These are phyloP conservation scores for Cryptoprocta ferox DNA, from an alignment of 2,797 vertebrate genomes.

Conservation along the genomic window DNA sequence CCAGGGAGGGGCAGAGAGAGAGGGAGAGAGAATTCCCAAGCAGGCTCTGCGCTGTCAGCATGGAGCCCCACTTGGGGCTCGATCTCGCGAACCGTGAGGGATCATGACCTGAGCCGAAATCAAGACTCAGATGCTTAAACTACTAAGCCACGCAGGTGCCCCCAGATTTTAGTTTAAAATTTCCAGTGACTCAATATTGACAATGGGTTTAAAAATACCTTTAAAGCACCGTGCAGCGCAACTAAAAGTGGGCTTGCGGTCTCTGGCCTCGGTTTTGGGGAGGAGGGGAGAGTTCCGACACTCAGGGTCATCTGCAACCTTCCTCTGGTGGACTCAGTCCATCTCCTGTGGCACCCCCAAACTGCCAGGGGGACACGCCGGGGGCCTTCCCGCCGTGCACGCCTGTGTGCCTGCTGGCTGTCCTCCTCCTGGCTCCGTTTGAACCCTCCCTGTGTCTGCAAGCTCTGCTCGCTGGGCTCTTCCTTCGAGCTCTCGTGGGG, in stretches of 20 bases:
- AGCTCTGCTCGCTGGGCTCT: neutral
- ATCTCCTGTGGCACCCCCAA: neutral
- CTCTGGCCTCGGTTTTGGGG: neutral
- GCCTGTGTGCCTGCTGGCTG: neutral
- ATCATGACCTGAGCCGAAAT: too few species aligned
- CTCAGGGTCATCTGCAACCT: neutral
- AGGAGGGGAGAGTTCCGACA: neutral
- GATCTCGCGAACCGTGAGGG: too few species aligned
- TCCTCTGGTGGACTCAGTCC: rapidly evolving
- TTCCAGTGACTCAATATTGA: neutral
- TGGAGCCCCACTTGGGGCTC: too few species aligned
- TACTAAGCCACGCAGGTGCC: too few species aligned
- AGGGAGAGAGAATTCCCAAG: too few species aligned
- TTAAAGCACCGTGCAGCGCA: neutral
- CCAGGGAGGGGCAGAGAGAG: too few species aligned
- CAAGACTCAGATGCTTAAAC: too few species aligned
- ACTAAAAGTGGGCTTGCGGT: neutral
- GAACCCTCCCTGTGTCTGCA: neutral
- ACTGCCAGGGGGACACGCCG: rapidly evolving
- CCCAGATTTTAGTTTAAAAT: neutral
- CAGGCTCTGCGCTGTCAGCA: too few species aligned
- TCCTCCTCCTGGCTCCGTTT: neutral
- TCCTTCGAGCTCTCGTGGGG: rapidly evolving
- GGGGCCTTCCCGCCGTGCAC: rapidly evolving
- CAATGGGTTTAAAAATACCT: neutral